Base-by-base conservation (phyloP, 2,113 vertebrate species). In the Trichechus manatus region DNA sequence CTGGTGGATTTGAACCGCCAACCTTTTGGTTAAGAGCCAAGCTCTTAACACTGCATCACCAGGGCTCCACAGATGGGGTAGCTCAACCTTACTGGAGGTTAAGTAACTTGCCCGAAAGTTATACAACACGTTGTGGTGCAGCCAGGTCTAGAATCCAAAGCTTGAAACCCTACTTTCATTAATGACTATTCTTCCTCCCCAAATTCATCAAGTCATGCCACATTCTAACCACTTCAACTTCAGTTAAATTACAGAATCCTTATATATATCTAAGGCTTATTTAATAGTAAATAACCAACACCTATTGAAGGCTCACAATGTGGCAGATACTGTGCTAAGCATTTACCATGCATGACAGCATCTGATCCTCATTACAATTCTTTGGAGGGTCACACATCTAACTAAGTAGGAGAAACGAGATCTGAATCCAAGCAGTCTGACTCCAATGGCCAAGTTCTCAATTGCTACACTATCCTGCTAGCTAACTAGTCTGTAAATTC, bases 121-220 rank as follows among this genome's bases (percentile, higher is more conserved):
- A 68, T 0, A 3, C 22, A 63, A 29, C 42, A 56, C 9, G 11
- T 13, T 47, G 50, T 44, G 79, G 20, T 74, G 2, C 2, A 64
- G 17, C 66, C n/a, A 53, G 82, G 56, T 23, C 33, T 68, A 77
- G 27, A 85, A 75, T 1, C 13, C 44, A 93, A 74, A 15, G 25
- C 78, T 79, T 89, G 56, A 75, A 80, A 59, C 2, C 5, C 2
- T 88, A 22, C 42, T 90, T 95, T 74, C 53, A 75, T 59, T 80
- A 10, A 64, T 74, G 29, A 84, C 10, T 53, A 87, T 15, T 59
- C 39, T 89, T 70, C 36, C 44, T 84, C 84, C n/a, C 66, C 87
- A 72, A 91, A 96, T 15, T 87, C 20, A 53, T 53, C 87, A 93
- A 91, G 77, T 56, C 4, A 36, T 42, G 29, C 59, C 66, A n/a